phyloP scores from a whole-genome alignment of 2,797 vertebrate genomes.

The Melanotaenia trifasciata region DNA sequence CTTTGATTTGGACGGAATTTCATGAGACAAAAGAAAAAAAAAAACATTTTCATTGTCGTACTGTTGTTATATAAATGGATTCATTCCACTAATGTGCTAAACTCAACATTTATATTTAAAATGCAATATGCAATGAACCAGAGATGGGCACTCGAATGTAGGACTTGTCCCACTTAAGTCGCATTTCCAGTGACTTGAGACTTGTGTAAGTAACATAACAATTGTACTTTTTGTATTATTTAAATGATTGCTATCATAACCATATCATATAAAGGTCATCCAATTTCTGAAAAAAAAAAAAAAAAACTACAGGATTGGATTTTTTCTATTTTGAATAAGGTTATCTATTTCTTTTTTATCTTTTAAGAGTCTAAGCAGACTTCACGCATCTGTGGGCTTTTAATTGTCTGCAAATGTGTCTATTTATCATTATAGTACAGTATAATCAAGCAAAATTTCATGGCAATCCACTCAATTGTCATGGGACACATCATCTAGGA shows the following conservation, averaged over 20 bases:
- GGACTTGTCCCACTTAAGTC: no score
- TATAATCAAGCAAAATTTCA: constrained; percentile 1
- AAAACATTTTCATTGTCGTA: background rate
- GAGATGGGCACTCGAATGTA: no score
- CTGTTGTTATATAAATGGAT: background rate
- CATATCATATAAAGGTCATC: background rate
- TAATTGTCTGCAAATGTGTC: background rate
- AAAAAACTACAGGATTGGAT: background rate
- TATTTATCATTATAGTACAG: background rate
- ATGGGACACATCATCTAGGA: background rate
- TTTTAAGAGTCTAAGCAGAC: no score
- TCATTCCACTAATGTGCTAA: background rate
- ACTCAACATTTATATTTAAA: background rate
- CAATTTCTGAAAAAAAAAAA: background rate
- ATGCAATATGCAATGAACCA: background rate
- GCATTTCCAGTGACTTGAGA: no score
- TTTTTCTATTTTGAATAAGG: no score
- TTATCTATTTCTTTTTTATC: no score
- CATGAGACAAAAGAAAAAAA: background rate
- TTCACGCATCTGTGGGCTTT: background rate
- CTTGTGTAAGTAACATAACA: background rate
- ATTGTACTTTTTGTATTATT: background rate
- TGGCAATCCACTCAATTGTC: background rate
- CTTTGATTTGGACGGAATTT: background rate
- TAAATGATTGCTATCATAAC: no score